Evolutionary conservation across 30 jellyfish, hydroid and myxozoan species (phyloP), one percentile per base, ranked within the genome.

Genomic region (Aurelia aurita): DNA sequence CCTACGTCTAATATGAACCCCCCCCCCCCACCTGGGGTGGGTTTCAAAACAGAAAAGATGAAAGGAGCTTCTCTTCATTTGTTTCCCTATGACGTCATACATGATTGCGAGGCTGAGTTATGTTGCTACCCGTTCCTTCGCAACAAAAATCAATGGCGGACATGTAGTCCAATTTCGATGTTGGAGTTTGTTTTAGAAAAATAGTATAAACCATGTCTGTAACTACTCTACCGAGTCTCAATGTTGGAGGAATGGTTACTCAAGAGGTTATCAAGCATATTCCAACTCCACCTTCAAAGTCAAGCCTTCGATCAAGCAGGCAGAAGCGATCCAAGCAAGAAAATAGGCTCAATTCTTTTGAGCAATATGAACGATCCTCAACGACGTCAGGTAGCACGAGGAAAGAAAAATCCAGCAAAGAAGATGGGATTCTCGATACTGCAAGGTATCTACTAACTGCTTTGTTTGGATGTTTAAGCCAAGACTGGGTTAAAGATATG

Each of bases 201-300:
- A 3, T 39, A 39, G 51, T 39, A 39, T 39, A 39, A 55, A 55
- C 31, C 67, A 84, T 84, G 94, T 84, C 94, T 25, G 80, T 84
- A 14, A 72, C 78, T 2, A 84, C 94, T 25, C 82, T 81, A n/a
- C 92, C 97, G 2, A 60, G 70, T 34, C 74, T 81, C 9, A 84
- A 43, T 4, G 92, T 77, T 21, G 91, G 92, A 21, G 91, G 92
- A 20, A 69, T 28, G 25, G 91, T 79, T 9, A 88, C 97, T 69
- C 97, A 88, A 61, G 89, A 88, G 79, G 89, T 88, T 1, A 69
- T 87, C 26, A 54, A 72, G 46, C 86, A 61, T 45, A 77, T 51
- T 12, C 89, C 96, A n/a, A 84, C 69, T 49, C 91, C 91, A 16
- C 85, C 91, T 16, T 82, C 91, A 32, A 75, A 75, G 26, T 75